Evolutionary conservation across 2,113 vertebrate genomes (phyloP).

Genomic region (Lipotes vexillifer): DNA sequence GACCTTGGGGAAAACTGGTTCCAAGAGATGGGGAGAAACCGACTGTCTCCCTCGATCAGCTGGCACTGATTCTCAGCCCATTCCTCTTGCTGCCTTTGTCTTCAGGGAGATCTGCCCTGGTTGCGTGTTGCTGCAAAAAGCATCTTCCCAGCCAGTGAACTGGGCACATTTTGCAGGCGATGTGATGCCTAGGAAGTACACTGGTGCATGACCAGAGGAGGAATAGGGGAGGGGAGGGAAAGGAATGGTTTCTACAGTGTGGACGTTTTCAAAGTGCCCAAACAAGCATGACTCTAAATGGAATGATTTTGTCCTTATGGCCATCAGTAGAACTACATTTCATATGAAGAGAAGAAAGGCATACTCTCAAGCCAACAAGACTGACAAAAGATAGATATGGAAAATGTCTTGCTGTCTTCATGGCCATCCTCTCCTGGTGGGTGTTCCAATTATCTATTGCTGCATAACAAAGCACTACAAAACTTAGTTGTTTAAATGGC

Average conservation of each 20-base stretch:
- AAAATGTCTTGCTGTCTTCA: neutral
- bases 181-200: neutral
- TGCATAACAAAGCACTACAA: neutral
- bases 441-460: neutral
- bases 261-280: neutral
- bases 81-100: neutral
- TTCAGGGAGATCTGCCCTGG: neutral
- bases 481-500: neutral
- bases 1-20: neutral
- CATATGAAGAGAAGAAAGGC: neutral
- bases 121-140: neutral
- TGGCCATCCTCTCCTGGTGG: neutral
- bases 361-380: neutral
- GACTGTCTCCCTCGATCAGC: neutral
- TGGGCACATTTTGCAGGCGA: neutral
- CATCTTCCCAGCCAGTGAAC: neutral
- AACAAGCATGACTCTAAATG: neutral
- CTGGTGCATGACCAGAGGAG: neutral
- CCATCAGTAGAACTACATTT: neutral
- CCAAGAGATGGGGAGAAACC: neutral
- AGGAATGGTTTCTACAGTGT: neutral
- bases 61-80: neutral
- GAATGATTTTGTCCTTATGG: neutral
- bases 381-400: neutral
- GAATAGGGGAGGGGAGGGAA: neutral